These are phyloP conservation scores for Cyrtonyx montezumae DNA, from an alignment of 2,113 vertebrate genomes.

Conservation along the genomic window DNA sequence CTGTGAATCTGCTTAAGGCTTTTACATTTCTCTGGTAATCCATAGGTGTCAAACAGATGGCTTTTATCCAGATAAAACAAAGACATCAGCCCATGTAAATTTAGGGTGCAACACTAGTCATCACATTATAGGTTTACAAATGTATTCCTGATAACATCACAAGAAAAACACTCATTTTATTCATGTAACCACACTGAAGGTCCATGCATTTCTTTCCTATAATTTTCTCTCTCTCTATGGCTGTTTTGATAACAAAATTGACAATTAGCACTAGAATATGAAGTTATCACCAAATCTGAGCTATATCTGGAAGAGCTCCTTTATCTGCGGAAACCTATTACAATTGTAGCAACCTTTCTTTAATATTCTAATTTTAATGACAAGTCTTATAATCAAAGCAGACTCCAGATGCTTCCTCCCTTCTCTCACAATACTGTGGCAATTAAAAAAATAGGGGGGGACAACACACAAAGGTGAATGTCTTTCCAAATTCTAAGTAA, in stretches of 20 bases:
- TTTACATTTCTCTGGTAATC: constrained; percentile 42
- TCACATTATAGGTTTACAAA: neutral
- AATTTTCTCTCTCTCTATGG: neutral
- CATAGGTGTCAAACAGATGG: constrained; percentile 44
- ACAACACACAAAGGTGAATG: neutral
- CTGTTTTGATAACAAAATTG: neutral
- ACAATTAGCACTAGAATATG: neutral
- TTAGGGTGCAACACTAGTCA: neutral
- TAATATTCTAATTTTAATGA: neutral
- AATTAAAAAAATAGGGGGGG: neutral
- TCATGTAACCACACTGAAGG: neutral
- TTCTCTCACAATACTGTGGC: neutral
- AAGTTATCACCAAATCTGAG: too few species aligned
- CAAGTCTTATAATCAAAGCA: neutral
- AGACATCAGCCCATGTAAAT: neutral
- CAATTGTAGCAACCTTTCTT: neutral
- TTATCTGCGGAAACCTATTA: neutral
- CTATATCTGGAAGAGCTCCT: neutral
- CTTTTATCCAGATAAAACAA: neutral
- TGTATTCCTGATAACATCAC: neutral
- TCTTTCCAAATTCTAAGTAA: neutral
- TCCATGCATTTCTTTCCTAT: neutral
- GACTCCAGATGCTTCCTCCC: neutral
- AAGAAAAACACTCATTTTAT: neutral
- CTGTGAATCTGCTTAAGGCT: constrained; percentile 25